Conservation (phyloP, 2,797 vertebrate genomes). For the Sebastes cheni region DNA sequence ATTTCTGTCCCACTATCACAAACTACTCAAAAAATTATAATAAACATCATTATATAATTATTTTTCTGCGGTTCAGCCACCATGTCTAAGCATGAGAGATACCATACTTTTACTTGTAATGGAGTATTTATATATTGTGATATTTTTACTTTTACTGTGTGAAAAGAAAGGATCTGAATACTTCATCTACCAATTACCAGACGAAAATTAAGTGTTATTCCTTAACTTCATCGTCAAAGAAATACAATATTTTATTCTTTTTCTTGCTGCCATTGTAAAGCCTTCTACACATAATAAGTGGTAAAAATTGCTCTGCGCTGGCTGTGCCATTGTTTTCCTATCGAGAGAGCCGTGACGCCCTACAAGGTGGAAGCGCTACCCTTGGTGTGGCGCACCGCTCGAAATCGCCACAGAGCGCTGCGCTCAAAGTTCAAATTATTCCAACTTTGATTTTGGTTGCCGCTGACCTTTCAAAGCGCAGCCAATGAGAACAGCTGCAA, state of each 20-base stretch:
- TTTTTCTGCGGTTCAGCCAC: too few relatives aligned
- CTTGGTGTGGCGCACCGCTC: too few relatives aligned
- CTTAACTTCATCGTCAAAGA: not conserved
- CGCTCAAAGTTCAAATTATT: too few relatives aligned
- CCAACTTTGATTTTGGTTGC: too few relatives aligned
- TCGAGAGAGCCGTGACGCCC: too few relatives aligned
- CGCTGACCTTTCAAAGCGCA: too few relatives aligned
- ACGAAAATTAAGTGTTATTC: not conserved
- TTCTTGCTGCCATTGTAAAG: not conserved
- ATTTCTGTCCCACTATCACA: not conserved
- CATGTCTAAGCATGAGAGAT: not conserved
- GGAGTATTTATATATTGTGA: not conserved
- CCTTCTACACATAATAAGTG: too few relatives aligned
- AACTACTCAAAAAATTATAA: not conserved
- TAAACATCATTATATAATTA: not conserved
- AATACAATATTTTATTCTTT: not conserved
- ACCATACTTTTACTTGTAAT: not conserved
- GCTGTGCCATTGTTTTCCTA: too few relatives aligned
- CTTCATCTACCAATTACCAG: not conserved
- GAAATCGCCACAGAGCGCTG: too few relatives aligned
- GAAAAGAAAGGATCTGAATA: not conserved
- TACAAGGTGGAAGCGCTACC: too few relatives aligned
- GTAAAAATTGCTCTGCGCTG: too few relatives aligned
- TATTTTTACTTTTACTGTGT: not conserved
- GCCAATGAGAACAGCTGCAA: too few relatives aligned